These are phyloP conservation scores for Drosophila barbarae DNA, from an alignment of 2,888 invertebrate genomes.

Conservation along the genomic window DNA sequence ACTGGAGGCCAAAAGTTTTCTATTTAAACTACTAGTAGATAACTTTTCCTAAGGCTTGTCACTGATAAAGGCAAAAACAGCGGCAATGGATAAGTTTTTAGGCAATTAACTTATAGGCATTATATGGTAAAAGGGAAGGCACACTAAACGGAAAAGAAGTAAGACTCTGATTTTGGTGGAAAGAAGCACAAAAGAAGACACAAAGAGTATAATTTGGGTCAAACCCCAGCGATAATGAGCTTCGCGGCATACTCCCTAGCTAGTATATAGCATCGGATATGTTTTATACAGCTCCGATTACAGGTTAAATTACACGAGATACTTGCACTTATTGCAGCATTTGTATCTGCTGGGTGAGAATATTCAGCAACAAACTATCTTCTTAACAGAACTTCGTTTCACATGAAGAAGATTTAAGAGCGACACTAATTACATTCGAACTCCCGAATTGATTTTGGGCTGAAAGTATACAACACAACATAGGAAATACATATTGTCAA, in stretches of 20 bases:
- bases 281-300: not conserved
- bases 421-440: not conserved
- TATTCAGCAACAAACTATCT: not conserved
- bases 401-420: not conserved
- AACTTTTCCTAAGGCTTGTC: constrained; percentile 47
- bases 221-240: constrained; percentile 66
- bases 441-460: not conserved
- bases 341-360: not conserved
- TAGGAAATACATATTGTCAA: constrained; percentile 1
- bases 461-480: not conserved
- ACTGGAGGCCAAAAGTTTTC: constrained; percentile 18
- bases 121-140: constrained; percentile 57
- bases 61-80: constrained; percentile 52
- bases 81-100: constrained; percentile 52
- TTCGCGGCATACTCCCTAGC: constrained; percentile 46
- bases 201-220: constrained; percentile 60
- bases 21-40: constrained; percentile 24
- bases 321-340: not conserved
- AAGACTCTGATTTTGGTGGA: not conserved
- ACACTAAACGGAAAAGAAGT: not conserved
- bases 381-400: not conserved
- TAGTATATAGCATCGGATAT: not conserved
- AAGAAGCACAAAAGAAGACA: constrained; percentile 45
- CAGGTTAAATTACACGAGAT: not conserved
- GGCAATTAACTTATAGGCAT: constrained; percentile 68